phyloP scores from a whole-genome alignment of 53 echinoderm and acorn worm genomes.

The Echinarachnius parma region DNA sequence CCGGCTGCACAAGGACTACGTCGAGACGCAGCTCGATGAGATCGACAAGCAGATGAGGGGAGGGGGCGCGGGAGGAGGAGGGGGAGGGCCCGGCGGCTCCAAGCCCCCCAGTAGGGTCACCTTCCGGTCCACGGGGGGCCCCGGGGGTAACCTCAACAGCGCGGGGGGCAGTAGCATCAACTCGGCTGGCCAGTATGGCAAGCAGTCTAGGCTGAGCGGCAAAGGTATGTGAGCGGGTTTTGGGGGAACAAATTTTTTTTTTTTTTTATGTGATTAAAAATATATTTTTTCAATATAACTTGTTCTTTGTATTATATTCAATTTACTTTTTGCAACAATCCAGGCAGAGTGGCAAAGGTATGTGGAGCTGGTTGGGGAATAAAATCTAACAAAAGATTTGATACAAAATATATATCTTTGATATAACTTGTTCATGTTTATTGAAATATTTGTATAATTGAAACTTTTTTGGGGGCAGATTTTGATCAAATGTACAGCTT shows the following conservation, averaged over 20 bases:
- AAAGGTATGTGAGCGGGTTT: conserved; percentile 55
- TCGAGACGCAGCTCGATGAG: conserved; percentile 77
- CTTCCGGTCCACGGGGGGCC: conserved; percentile 14
- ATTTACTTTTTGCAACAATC: background rate
- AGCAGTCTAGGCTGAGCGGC: conserved; percentile 59
- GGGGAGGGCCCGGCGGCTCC: background rate
- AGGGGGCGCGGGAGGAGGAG: conserved; percentile 18
- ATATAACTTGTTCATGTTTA: too few relatives aligned
- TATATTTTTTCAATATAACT: conserved; percentile 22
- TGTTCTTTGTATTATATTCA: background rate
- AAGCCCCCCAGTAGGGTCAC: conserved; percentile 66
- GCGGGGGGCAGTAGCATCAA: conserved; percentile 32
- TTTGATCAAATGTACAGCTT: too few relatives aligned
- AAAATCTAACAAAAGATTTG: too few relatives aligned
- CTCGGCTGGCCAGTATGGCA: conserved; percentile 53
- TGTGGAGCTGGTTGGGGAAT: too few relatives aligned
- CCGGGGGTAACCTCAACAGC: conserved; percentile 16
- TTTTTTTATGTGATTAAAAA: conserved; percentile 22
- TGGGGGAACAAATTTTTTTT: background rate
- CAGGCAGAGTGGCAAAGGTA: too few relatives aligned
- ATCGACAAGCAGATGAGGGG: conserved; percentile 53
- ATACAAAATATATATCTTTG: too few relatives aligned
- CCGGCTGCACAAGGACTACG: conserved; percentile 75
- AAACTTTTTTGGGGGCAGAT: too few relatives aligned
- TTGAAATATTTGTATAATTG: too few relatives aligned